Base-by-base conservation (phyloP, 2,888 invertebrate genomes). In the Phorcus lineatus region DNA sequence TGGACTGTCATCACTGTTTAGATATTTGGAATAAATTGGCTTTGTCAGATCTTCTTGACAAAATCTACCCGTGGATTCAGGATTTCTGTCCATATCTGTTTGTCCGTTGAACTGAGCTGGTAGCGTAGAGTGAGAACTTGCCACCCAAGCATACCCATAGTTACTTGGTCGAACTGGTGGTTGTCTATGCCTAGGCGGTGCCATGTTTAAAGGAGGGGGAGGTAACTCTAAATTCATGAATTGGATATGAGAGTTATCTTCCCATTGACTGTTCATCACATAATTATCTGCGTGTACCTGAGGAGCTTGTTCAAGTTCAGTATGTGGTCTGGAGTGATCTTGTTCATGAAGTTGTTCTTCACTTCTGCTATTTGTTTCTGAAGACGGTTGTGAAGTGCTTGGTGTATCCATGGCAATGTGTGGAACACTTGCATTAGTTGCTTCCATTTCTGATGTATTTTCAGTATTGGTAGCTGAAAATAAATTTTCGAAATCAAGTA, bases 71-170 rank as follows among this genome's bases (percentile, higher is more conserved):
- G 13, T 47, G 47, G 47, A 47, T 11, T 47, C 47, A 9, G 47
- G 47, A 47, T 47, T 47, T 13, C 7, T 6, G 7, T 6, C 1
- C 9, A 1, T 6, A 13, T 36, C 57, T 52, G 78, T 36, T 75
- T 88, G 83, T 24, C 86, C 87, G 84, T 89, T 88, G 85, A 84
- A 89, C 31, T 85, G 82, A 9, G 81, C 55, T 13, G 90, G 89
- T 74, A 89, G 85, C 16, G 83, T 83, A 22, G 90, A 85, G 78
- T 91, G 88, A 57, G 90, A 86, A 9, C 89, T 85, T 7, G 87
- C 88, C 13, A 89, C 90, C 77, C 83, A 81, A 19, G 89, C 88
- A 80, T 82, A 88, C 19, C 83, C 86, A 81, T 87, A 88, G 7
- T 82, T 79, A 31, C n/a, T 53, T 24, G 70, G 54, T 1, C 9